A percentile compares a stretch with the other conserved stretches of the same genome.
Conservation (phyloP, 2,888 invertebrate genomes). For the Trachelus iudaicus region DNA sequence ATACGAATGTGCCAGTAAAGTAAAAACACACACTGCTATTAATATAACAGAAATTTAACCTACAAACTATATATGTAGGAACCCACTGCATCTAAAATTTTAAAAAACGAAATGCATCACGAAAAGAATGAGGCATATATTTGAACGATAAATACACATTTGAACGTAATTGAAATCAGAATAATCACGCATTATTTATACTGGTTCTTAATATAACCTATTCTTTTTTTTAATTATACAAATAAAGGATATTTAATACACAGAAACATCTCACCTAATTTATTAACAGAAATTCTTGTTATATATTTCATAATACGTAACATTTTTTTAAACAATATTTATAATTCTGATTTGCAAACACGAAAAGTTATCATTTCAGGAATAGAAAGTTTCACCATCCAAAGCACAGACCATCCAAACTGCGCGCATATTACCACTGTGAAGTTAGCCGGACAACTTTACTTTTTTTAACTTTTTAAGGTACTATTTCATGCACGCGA, state of each 20-base stretch:
- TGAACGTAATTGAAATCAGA: background rate
- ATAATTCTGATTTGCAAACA: background rate
- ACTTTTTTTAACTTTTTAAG: no score
- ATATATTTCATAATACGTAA: background rate
- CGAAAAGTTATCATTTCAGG: background rate
- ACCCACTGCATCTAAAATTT: background rate
- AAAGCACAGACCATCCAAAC: background rate
- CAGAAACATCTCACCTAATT: background rate
- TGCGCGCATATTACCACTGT: no score
- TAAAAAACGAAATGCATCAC: background rate
- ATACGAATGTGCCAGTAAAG: background rate
- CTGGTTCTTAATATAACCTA: background rate
- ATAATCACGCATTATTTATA: background rate
- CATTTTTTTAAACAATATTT: background rate
- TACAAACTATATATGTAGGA: background rate
- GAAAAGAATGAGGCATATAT: background rate
- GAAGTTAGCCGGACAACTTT: no score
- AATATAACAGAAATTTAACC: background rate
- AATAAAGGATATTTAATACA: background rate
- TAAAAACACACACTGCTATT: background rate
- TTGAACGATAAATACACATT: background rate
- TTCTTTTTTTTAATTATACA: background rate
- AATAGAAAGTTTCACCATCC: background rate
- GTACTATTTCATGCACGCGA: no score
- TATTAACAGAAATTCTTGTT: background rate